phyloP scores from a whole-genome alignment of 2,113 vertebrate species.

The Prunella himalayana region DNA sequence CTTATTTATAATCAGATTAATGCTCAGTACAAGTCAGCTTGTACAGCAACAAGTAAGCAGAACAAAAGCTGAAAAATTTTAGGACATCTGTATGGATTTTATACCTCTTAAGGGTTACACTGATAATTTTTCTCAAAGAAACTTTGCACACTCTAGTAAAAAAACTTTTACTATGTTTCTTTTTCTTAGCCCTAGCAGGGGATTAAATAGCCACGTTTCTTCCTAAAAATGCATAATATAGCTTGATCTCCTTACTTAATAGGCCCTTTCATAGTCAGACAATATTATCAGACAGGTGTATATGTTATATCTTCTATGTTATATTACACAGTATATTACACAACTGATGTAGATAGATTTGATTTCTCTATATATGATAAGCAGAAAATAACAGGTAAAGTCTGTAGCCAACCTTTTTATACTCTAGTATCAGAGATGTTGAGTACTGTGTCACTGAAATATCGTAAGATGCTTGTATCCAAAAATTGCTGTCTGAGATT shows the following conservation, averaged over 20 bases:
- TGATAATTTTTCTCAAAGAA: not conserved
- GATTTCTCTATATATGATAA: not conserved
- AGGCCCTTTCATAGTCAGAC: not conserved
- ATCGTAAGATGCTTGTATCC: not conserved
- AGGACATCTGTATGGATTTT: not conserved
- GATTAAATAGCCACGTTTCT: not conserved
- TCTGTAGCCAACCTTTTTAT: not conserved
- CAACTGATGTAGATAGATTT: not conserved
- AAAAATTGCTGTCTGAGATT: not conserved
- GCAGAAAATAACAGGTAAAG: not conserved
- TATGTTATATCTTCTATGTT: not conserved
- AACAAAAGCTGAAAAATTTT: not conserved
- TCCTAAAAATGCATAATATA: not conserved
- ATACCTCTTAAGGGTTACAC: not conserved
- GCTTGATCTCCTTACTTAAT: not conserved
- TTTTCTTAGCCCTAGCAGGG: not conserved
- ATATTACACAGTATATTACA: not conserved
- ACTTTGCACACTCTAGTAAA: not conserved
- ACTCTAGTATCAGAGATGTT: not conserved
- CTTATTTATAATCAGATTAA: no score
- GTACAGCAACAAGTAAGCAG: not conserved
- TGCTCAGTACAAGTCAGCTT: no score
- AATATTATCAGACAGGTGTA: not conserved
- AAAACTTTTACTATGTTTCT: not conserved
- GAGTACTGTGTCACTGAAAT: not conserved